Evolutionary conservation across 2,113 vertebrate genomes (phyloP).

Genomic region (Alosa alosa): DNA sequence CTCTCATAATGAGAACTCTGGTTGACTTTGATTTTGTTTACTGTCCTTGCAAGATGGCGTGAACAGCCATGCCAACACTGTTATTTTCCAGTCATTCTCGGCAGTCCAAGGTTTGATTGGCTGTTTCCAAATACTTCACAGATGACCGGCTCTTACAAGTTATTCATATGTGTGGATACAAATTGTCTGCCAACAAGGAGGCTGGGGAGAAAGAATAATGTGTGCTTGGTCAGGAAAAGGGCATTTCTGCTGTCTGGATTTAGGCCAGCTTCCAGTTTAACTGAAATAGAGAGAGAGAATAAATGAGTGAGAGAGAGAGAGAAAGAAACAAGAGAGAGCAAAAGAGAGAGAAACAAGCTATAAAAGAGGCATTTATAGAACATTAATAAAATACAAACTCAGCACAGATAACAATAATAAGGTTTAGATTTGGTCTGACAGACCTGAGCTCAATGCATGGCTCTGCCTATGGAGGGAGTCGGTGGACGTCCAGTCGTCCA

Average conservation of each 20-base stretch:
- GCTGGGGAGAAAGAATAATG: background rate
- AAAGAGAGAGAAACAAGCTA: background rate
- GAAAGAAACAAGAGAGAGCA: background rate
- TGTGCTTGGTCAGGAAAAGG: slow-evolving; percentile 7
- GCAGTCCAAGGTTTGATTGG: background rate
- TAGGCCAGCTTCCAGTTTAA: background rate
- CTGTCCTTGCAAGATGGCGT: background rate
- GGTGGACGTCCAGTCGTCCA: background rate
- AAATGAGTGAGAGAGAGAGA: background rate
- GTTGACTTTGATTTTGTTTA: background rate
- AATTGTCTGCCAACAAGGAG: background rate
- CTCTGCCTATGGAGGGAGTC: background rate
- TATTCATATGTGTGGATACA: slow-evolving; percentile 21
- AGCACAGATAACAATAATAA: background rate
- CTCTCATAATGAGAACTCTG: background rate
- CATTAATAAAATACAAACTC: background rate
- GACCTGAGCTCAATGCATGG: background rate
- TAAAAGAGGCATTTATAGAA: background rate
- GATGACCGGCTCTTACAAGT: slow-evolving; percentile 24
- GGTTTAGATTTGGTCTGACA: background rate
- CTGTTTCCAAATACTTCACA: slow-evolving; percentile 16
- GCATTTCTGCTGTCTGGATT: slow-evolving; percentile 4
- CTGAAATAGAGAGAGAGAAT: background rate
- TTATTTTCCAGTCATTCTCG: background rate
- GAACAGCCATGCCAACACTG: background rate